These are phyloP conservation scores for Dufourea novaeangliae DNA, from an alignment of 1,140 invertebrate species.

Conservation along the genomic window DNA sequence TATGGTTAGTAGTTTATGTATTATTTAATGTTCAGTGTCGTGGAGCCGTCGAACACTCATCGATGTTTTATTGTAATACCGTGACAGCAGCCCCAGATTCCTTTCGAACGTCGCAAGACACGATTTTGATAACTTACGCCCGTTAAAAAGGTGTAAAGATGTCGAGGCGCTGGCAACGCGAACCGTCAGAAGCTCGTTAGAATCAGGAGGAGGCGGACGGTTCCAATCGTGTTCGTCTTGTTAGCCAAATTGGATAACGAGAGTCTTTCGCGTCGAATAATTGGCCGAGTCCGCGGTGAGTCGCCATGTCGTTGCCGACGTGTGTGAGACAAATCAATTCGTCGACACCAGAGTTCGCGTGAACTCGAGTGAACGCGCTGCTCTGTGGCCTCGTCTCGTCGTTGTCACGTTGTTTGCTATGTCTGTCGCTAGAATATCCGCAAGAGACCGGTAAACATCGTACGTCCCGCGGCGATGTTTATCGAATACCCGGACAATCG, in stretches of 20 bases:
- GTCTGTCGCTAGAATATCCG: background rate
- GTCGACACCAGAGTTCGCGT: too few relatives aligned
- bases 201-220: constrained; percentile 30
- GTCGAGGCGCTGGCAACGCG: background rate
- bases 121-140: too few relatives aligned
- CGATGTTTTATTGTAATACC: too few relatives aligned
- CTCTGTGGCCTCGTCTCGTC: background rate
- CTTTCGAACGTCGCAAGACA: too few relatives aligned
- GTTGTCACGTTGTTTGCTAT: background rate
- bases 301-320: background rate
- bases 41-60: too few relatives aligned
- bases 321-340: constrained; percentile 52
- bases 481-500: constrained; percentile 12
- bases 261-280: constrained; percentile 51
- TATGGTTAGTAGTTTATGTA: too few relatives aligned
- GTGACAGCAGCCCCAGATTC: too few relatives aligned
- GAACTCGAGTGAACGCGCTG: too few relatives aligned
- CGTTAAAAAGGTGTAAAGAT: too few relatives aligned
- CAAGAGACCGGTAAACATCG: background rate
- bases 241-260: constrained; percentile 58
- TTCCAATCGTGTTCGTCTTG: constrained; percentile 35
- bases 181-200: constrained; percentile 27
- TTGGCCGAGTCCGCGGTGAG: constrained; percentile 29
- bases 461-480: constrained; percentile 11
- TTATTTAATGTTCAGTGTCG: too few relatives aligned